These are phyloP conservation scores for Typhlichthys eigenmanni DNA, from an alignment of 2,797 vertebrate species.

Conservation along the genomic window DNA sequence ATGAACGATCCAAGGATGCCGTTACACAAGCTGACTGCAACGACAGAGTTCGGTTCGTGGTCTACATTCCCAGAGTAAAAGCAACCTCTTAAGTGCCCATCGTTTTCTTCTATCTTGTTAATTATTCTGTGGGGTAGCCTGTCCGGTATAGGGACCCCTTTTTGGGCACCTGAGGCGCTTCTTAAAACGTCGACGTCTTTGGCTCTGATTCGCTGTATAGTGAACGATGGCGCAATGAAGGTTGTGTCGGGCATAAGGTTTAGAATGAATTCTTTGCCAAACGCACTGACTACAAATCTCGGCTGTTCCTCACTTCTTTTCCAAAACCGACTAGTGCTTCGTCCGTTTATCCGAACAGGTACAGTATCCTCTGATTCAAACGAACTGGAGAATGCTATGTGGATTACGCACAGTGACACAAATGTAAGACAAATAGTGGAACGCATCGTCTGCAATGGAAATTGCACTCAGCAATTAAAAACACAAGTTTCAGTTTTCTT, in stretches of 20 bases:
- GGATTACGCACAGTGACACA: constrained; percentile 53
- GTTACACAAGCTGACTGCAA: constrained; percentile 87
- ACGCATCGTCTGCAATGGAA: constrained; percentile 55
- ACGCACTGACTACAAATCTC: constrained; percentile 77
- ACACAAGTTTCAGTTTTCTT: constrained; percentile 1
- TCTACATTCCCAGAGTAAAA: constrained; percentile 88
- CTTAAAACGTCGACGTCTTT: constrained; percentile 41
- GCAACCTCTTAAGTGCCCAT: constrained; percentile 72
- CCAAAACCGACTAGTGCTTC: constrained; percentile 62
- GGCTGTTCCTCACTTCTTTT: constrained; percentile 74
- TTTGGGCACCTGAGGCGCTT: constrained; percentile 34
- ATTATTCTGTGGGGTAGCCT: constrained; percentile 10
- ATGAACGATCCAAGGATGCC: constrained; percentile 88
- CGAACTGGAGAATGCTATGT: constrained; percentile 40
- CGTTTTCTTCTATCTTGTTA: constrained; percentile 48
- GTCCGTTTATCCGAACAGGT: constrained; percentile 67
- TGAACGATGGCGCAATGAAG: constrained; percentile 85
- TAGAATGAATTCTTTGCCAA: constrained; percentile 81
- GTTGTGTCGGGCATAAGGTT: constrained; percentile 83
- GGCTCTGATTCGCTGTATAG: constrained; percentile 76
- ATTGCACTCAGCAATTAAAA: constrained; percentile 10
- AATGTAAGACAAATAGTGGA: constrained; percentile 42
- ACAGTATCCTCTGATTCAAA: constrained; percentile 76
- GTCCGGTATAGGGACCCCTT: constrained; percentile 4
- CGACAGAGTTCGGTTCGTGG: constrained; percentile 76